phyloP scores from a whole-genome alignment of 2,113 vertebrate genomes.

The Astur gentilis region DNA sequence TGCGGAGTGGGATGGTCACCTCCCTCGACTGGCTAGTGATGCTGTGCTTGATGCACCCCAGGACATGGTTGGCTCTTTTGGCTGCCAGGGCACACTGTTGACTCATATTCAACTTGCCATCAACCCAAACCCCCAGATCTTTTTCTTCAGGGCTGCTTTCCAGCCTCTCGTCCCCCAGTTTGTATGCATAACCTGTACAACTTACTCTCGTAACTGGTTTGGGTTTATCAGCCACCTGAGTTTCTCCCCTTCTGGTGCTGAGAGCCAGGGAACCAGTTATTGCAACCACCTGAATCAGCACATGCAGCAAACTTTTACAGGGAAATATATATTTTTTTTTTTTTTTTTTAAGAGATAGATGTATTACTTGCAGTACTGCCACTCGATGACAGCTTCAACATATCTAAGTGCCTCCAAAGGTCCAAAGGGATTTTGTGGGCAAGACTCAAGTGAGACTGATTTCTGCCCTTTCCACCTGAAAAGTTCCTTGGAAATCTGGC shows the following conservation, averaged over 20 bases:
- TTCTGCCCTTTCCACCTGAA: background rate
- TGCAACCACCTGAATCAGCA: background rate
- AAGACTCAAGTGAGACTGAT: background rate
- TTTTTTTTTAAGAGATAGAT: background rate
- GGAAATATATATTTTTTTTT: background rate
- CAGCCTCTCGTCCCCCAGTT: accelerated
- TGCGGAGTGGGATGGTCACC: accelerated
- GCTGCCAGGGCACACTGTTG: background rate
- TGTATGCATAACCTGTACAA: background rate
- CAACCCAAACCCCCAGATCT: background rate
- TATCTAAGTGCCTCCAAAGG: background rate
- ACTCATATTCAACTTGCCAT: background rate
- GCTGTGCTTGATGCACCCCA: background rate
- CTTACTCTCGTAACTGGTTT: background rate
- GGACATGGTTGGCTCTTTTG: accelerated
- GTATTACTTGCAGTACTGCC: background rate
- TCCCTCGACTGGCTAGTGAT: accelerated
- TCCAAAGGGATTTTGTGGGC: background rate
- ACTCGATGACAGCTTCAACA: background rate
- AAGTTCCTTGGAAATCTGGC: background rate
- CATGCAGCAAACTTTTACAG: background rate
- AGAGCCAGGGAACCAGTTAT: background rate
- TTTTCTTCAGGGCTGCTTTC: background rate
- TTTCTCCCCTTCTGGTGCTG: background rate
- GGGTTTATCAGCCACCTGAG: background rate